These are phyloP conservation scores for Nothura maculosa DNA, from an alignment of 2,797 vertebrate species.

Conservation along the genomic window DNA sequence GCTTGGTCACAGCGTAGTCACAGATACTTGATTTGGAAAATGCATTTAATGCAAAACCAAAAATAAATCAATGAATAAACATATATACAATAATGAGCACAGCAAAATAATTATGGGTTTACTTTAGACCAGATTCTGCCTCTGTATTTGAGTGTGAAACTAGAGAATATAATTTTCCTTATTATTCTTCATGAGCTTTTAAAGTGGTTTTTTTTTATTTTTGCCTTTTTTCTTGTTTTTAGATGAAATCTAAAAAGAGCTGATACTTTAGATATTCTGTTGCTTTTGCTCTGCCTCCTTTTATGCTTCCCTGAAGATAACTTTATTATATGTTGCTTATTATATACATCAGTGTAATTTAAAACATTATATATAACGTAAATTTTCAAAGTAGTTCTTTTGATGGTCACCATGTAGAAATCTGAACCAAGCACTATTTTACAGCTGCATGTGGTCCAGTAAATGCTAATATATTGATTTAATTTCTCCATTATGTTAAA, in stretches of 20 bases:
- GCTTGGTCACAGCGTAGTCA: background rate
- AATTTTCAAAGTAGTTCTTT: background rate
- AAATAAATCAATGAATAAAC: slow-evolving; percentile 4
- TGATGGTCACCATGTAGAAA: background rate
- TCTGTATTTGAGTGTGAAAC: background rate
- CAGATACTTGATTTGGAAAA: slow-evolving; percentile 23
- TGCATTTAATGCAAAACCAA: slow-evolving; percentile 12
- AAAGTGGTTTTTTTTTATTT: background rate
- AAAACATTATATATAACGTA: background rate
- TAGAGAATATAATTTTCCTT: background rate
- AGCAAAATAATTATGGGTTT: background rate
- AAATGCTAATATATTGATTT: background rate
- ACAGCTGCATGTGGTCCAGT: background rate
- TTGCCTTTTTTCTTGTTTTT: background rate
- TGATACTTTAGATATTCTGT: background rate
- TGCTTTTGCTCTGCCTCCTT: background rate
- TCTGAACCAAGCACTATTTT: background rate
- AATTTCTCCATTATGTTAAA: background rate
- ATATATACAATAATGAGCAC: background rate
- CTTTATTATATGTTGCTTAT: background rate
- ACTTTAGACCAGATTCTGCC: background rate
- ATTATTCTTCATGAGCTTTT: background rate
- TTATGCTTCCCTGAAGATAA: background rate
- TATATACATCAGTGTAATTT: background rate
- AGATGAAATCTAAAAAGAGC: background rate